Percentiles rank a stretch among this genome's conserved stretches.
These are phyloP conservation scores for Lasioglossum calceatum DNA, from an alignment of 2,888 invertebrate species.

Conservation along the genomic window DNA sequence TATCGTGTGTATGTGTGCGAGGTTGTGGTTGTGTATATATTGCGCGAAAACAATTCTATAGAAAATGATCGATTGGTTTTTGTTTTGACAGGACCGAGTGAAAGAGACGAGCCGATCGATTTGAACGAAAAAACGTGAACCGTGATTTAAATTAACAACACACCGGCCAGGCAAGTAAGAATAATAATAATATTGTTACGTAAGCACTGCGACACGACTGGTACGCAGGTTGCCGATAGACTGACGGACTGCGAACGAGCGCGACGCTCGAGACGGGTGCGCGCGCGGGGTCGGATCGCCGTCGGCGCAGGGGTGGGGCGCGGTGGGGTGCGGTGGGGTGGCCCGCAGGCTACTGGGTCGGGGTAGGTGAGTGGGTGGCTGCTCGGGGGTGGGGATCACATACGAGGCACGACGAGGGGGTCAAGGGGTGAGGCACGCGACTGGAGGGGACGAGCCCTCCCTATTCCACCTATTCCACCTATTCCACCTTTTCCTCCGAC, in stretches of 20 bases:
- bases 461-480: conserved; percentile 14
- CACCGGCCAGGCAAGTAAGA: conserved; percentile 72
- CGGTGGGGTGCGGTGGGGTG: conserved; percentile 68
- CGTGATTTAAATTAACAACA: conserved; percentile 67
- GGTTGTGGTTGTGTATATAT: not conserved
- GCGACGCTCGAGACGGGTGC: conserved; percentile 60
- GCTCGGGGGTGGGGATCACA: conserved; percentile 48
- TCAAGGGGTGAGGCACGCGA: conserved; percentile 68
- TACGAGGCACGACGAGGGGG: conserved; percentile 57
- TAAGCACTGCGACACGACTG: conserved; percentile 83
- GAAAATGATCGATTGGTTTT: conserved; percentile 7
- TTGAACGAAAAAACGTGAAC: conserved; percentile 55
- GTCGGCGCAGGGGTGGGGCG: conserved; percentile 65
- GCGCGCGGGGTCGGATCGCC: conserved; percentile 58
- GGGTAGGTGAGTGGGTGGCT: conserved; percentile 69
- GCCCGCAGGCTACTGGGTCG: conserved; percentile 69
- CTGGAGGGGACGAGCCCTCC: conserved; percentile 64
- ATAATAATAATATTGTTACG: conserved; percentile 81
- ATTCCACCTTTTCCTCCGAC: conserved; percentile 39
- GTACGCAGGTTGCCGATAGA: conserved; percentile 84
- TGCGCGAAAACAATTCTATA: not conserved
- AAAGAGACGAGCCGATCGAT: conserved; percentile 34
- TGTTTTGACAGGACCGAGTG: conserved; percentile 28
- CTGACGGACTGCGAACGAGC: conserved; percentile 77
- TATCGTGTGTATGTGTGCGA: not conserved